Base-by-base conservation (phyloP, 2,113 vertebrate genomes). In the Barnardius zonarius region DNA sequence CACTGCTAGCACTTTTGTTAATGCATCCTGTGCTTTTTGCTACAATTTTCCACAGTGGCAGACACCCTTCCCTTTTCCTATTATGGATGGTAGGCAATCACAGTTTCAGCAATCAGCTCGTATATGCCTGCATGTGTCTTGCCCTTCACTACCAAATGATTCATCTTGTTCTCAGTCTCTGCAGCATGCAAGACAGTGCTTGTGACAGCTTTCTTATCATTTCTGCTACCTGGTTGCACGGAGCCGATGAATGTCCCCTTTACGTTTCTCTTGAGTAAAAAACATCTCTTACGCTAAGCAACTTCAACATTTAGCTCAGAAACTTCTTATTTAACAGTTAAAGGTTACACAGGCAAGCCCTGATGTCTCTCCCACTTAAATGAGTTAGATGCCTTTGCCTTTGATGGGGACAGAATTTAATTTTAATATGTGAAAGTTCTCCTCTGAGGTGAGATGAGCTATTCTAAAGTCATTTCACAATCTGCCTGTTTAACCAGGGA, bases 91-190 rank as follows among this genome's bases (percentile, higher is more conserved):
- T 7, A 62, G 73, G 67, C 77, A 95, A 88, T 92, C 91, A 92
- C 27, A 49, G 43, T 49, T 86, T 59, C 83, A 75, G 88, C 92
- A 93, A 93, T 91, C 91, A 92, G 52, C n/a, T 74, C 95, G 75
- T 75, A 88, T 12, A 43, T 35, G 55, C 39, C 76, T 78, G 83
- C 66, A 13, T 88, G 90, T 86, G 54, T 78, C 86, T 70, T 81
- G 61, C 64, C 51, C 35, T 84, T 90, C 14, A 4, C 39, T 12
- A 55, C 70, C 46, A 72, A 73, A 77, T 41, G 62, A 85, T 87
- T 87, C 69, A 72, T 55, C 63, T 57, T 79, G 9, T 72, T 61
- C 80, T 54, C 68, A 80, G 66, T 14, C 73, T 66, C 78, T 61
- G 62, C 59, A 55, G 33, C 0, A 0, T 43, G 35, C 68, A 77